Evolutionary conservation across 2,113 vertebrate species (phyloP).

Genomic region (Grammomys dolichurus): DNA sequence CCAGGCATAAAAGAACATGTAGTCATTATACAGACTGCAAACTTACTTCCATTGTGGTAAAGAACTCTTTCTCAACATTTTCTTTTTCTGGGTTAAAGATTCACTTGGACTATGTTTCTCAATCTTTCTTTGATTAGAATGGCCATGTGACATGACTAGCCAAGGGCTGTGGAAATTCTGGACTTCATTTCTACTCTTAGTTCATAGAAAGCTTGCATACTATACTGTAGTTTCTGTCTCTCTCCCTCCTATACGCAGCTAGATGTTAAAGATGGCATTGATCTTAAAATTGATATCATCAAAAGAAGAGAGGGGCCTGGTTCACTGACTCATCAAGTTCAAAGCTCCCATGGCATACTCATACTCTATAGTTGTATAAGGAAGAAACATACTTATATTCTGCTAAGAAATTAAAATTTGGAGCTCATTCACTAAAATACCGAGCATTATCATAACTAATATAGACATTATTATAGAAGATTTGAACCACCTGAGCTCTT

Average conservation of each 20-base stretch:
- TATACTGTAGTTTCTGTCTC: neutral
- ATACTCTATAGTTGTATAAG: neutral
- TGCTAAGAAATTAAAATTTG: constrained; percentile 48
- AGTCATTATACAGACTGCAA: constrained; percentile 43
- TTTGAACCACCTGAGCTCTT: constrained; percentile 27
- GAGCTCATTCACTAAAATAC: neutral
- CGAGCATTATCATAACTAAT: constrained; percentile 30
- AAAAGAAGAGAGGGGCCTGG: neutral
- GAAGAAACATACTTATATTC: constrained; percentile 39
- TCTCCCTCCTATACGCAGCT: neutral
- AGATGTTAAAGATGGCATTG: neutral
- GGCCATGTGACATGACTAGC: neutral
- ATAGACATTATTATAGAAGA: neutral
- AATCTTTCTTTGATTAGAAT: neutral
- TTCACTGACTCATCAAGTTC: neutral
- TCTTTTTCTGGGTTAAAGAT: neutral
- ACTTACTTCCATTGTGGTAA: constrained; percentile 26
- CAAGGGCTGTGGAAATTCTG: neutral
- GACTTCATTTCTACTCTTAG: neutral
- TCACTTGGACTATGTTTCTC: constrained; percentile 14
- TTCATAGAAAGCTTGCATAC: neutral
- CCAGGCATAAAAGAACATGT: constrained; percentile 10
- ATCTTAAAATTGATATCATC: neutral
- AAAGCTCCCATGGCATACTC: neutral
- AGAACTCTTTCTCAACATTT: constrained; percentile 8